These are phyloP conservation scores for Eutolmus rufibarbis DNA, from an alignment of 2,888 invertebrate species.

Conservation along the genomic window DNA sequence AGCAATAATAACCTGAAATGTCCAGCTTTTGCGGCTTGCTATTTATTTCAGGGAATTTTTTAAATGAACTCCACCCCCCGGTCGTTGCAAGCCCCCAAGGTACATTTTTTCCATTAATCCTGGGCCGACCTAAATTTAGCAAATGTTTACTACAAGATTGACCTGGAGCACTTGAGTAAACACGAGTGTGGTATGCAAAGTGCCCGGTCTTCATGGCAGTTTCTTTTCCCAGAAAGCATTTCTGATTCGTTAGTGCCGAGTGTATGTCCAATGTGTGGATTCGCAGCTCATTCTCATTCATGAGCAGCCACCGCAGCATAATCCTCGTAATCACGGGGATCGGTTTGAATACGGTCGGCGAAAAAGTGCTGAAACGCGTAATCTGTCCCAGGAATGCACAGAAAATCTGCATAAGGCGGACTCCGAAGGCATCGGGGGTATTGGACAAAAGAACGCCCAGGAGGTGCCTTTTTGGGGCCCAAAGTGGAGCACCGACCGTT, in stretches of 20 bases:
- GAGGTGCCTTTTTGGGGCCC: neutral
- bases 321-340: neutral
- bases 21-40: neutral
- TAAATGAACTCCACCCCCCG: neutral
- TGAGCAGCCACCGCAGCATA: neutral
- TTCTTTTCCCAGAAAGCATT: neutral
- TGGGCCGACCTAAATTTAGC: slow-evolving; percentile 31
- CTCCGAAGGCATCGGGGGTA: neutral
- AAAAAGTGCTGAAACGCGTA: slow-evolving; percentile 19
- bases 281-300: slow-evolving; percentile 26
- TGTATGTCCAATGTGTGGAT: neutral
- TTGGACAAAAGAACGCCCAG: neutral
- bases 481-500: neutral
- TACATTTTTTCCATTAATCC: slow-evolving; percentile 14
- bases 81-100: neutral
- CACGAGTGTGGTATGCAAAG: slow-evolving; percentile 10
- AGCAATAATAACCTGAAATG: slow-evolving; percentile 9
- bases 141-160: slow-evolving; percentile 31
- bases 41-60: neutral
- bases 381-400: neutral
- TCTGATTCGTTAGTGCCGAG: neutral
- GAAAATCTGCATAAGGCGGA: neutral
- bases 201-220: neutral
- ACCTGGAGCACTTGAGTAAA: slow-evolving; percentile 30
- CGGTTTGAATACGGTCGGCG: neutral